Evolutionary conservation across 1,140 invertebrate genomes (phyloP).

Genomic region (Subanguina moxae): DNA sequence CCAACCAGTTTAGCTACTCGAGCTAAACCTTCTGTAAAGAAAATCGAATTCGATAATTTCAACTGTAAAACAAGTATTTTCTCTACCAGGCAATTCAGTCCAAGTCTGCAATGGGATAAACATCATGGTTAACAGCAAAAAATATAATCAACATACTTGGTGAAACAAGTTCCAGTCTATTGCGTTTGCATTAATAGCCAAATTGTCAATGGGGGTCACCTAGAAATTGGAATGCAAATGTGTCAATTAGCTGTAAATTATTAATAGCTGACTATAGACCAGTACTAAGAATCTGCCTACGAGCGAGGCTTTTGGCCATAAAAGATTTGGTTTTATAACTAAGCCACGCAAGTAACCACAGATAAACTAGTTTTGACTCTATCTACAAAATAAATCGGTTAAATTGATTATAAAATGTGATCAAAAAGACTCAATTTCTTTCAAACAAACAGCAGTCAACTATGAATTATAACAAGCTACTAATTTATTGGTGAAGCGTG

Average conservation of each 20-base stretch:
- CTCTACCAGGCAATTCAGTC: too few relatives aligned
- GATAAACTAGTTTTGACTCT: too few relatives aligned
- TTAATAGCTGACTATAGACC: slow-evolving; percentile 11
- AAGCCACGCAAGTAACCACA: too few relatives aligned
- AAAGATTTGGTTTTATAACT: too few relatives aligned
- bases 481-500: background rate
- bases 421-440: too few relatives aligned
- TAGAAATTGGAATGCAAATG: background rate
- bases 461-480: background rate
- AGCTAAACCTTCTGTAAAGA: slow-evolving; percentile 71
- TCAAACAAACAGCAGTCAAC: too few relatives aligned
- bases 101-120: too few relatives aligned
- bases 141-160: slow-evolving; percentile 72
- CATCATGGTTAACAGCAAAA: too few relatives aligned
- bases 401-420: too few relatives aligned
- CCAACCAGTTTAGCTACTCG: slow-evolving; percentile 85
- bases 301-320: background rate
- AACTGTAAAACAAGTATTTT: too few relatives aligned
- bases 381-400: too few relatives aligned
- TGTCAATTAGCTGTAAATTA: background rate
- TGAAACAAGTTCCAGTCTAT: slow-evolving; percentile 84
- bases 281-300: background rate
- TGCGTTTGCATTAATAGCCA: slow-evolving; percentile 22
- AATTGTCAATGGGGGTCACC: slow-evolving; percentile 43
- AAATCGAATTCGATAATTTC: too few relatives aligned